A percentile compares a stretch with the other conserved stretches of the same genome.
phyloP scores from a whole-genome alignment of 2,113 vertebrate genomes.

The Castor canadensis region DNA sequence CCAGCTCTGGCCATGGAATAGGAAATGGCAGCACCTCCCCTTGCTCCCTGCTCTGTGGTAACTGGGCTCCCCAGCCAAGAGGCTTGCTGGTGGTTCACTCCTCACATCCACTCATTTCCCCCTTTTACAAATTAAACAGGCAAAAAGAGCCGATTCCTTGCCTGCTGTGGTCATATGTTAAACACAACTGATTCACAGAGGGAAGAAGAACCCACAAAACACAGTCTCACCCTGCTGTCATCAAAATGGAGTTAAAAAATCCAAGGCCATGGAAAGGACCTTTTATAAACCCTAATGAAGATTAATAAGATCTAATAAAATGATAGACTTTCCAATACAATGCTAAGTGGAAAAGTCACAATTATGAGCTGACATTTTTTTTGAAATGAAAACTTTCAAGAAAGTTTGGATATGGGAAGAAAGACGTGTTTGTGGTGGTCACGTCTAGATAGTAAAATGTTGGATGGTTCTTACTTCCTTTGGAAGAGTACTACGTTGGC shows the following conservation, averaged over 20 bases:
- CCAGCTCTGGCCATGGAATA: background rate
- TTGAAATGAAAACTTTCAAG: conserved; percentile 3
- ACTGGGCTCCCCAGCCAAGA: background rate
- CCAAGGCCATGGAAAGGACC: background rate
- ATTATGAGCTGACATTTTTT: background rate
- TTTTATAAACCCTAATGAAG: background rate
- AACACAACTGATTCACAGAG: background rate
- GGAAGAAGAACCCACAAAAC: background rate
- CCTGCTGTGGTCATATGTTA: background rate
- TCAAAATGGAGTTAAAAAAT: background rate
- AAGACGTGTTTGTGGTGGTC: background rate
- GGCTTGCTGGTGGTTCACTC: no score
- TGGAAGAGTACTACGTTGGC: background rate
- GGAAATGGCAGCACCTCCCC: background rate
- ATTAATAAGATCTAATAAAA: background rate
- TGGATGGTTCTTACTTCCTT: background rate
- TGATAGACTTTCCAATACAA: background rate
- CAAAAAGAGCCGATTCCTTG: background rate
- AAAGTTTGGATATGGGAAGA: background rate
- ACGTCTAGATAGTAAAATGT: background rate
- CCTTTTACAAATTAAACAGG: background rate
- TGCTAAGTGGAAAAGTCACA: conserved; percentile 3
- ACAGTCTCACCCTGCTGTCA: background rate
- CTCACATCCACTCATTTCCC: background rate
- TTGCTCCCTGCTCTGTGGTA: background rate